Base-by-base conservation (phyloP, 2,888 invertebrate species). In the Lysandra bellargus region DNA sequence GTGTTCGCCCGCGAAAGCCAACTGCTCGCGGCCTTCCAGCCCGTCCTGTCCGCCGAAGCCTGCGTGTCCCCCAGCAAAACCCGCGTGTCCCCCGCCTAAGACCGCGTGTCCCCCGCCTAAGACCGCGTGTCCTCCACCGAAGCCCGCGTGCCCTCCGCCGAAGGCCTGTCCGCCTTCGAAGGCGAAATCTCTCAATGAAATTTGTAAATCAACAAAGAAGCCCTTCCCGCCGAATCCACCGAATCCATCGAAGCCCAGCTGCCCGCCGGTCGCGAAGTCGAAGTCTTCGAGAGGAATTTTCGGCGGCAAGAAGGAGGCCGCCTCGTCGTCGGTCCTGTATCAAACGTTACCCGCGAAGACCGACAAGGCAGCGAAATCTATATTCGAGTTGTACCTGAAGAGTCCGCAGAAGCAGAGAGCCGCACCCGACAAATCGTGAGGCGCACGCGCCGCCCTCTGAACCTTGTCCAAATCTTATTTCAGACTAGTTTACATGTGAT, bases 151-250 rank as follows among this genome's bases (percentile, higher is more conserved):
- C 4, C 30, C 30, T 3, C 64, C 30, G 1, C 33, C 64, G 64
- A 69, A 69, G 3, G 14, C 33, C 4, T 69, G 69, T 2, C 33
- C 69, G 14, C 12, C 69, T 14, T 23, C 69, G 14, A 69, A 69
- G 4, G 69, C 69, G 9, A 69, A 69, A 14, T 69, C 69, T 33
- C 33, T 69, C 14, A 2, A 14, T 1, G 69, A 69, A 33, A 69
- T 69, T 69, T 69, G 69, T 33, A 69, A 69, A 69, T 37, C 69
- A 4, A 37, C 17, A 69, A 69, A 69, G 33, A 69, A 69, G 33
- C 69, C 61, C 2, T n/a, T 61, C n/a, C 61, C 61, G 61, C 61
- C 69, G 17, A 14, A 5, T 37, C 69, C 69, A 4, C 69, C 61
- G n/a, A 61, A 3, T 2, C 23, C 61, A 6, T 23, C 61, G 23